Base-by-base conservation (phyloP, 2,888 invertebrate genomes). In the Brachyopa scutellaris region DNA sequence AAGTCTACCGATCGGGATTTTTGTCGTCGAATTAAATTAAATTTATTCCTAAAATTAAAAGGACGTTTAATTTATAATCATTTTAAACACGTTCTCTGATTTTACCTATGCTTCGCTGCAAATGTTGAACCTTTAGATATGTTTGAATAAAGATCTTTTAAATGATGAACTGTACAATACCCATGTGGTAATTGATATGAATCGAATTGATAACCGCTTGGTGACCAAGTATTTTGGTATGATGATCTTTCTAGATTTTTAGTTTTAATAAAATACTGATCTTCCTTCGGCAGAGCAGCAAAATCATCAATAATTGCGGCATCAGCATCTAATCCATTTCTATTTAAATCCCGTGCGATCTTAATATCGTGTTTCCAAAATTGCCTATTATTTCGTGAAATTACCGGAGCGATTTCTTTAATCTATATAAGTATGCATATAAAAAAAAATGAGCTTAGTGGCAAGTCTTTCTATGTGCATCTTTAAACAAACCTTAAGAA, bases 341-440 rank as follows among this genome's bases (percentile, higher is more conserved):
- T 91, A 85, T 93, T 93, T 79, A 93, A 92, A 78, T 92, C 91
- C 15, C 94, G 88, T 0, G 93, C 92, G 64, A 93, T 91, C 88
- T 93, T 93, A 5, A 94, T 91, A 86, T 94, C 94, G 84, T 93
- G 92, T 85, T 92, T 92, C 93, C 94, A 94, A 87, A 94, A 94
- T 57, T 92, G 90, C 15, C 89, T 86, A 69, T 90, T 89, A 78
- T 90, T 91, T 69, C 88, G 90, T 1, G 91, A 91, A 31, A 92
- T 91, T 0, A 92, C 86, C 0, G 93, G 93, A 17, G 92, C 92
- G 0, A 93, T 93, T 90, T 93, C 92, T 88, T 94, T 94, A 1
- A 93, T 91, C 92, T 93, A n/a, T n/a, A n/a, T n/a, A n/a, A n/a
- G n/a, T n/a, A n/a, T n/a, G n/a, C n/a, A n/a, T n/a, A n/a, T n/a